A percentile compares a stretch with the other conserved stretches of the same genome.
phyloP scores from a whole-genome alignment of 2,888 invertebrate species.

The Morinoia aosen region DNA sequence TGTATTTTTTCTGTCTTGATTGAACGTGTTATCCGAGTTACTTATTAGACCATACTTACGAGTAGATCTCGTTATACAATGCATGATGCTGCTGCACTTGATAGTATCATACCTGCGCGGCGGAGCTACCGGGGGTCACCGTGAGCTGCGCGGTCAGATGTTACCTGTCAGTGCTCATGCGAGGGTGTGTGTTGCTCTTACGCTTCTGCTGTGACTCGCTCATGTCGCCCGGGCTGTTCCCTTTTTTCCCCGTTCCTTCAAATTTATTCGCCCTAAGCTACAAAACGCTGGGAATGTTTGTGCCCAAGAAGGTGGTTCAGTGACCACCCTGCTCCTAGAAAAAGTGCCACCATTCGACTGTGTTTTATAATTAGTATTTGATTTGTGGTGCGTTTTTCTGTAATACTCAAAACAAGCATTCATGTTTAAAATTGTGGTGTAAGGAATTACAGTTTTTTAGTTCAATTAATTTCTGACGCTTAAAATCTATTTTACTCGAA shows the following conservation, averaged over 20 bases:
- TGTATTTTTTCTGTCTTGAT: not conserved
- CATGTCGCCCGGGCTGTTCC: not conserved
- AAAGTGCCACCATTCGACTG: not conserved
- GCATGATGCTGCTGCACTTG: not conserved
- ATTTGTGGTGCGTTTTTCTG: not conserved
- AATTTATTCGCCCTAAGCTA: conserved; percentile 27
- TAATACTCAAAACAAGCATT: not conserved
- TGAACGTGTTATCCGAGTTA: no score
- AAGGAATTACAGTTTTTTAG: not conserved
- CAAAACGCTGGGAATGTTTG: conserved; percentile 12
- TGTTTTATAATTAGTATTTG: not conserved
- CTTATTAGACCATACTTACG: not conserved
- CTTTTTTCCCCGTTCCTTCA: not conserved
- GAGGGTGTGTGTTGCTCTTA: not conserved
- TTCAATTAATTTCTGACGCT: not conserved
- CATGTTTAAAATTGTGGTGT: not conserved
- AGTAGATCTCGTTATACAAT: not conserved
- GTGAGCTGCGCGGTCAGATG: not conserved
- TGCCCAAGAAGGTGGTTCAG: not conserved
- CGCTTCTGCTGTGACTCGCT: conserved; percentile 5
- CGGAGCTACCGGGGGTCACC: not conserved
- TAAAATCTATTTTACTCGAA: not conserved
- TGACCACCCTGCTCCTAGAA: not conserved
- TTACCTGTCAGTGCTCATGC: conserved; percentile 16
- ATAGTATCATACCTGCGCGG: not conserved